Percentiles rank a stretch among this genome's conserved stretches.
Conservation (phyloP, 2,888 invertebrate species). For the Dicroscelio sp. region DNA sequence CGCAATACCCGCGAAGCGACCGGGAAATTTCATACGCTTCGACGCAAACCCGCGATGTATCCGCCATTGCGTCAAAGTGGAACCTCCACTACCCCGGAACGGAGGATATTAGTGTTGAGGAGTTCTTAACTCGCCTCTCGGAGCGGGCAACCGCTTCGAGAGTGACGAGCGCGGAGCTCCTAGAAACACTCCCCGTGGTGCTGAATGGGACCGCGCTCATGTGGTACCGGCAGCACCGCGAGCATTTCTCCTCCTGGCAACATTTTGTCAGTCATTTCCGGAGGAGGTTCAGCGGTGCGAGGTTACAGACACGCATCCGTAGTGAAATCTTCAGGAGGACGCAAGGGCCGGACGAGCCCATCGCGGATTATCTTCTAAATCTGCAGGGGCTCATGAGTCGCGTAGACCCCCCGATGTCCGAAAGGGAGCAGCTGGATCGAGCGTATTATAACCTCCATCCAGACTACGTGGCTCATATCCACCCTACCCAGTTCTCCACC, state of each 20-base stretch:
- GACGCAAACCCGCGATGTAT: no score
- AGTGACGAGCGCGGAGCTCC: no score
- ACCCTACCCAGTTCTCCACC: neutral
- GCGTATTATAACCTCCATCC: constrained; percentile 1
- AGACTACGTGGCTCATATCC: neutral
- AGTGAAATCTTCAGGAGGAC: neutral
- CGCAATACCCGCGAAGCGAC: no score
- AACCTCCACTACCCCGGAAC: no score
- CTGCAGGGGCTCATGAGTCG: constrained; percentile 4
- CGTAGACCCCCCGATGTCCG: neutral
- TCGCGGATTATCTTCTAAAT: neutral
- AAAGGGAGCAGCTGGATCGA: constrained; percentile 1
- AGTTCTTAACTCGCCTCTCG: no score
- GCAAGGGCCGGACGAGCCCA: constrained; percentile 5
- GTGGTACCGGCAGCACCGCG: neutral
- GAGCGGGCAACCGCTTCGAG: no score
- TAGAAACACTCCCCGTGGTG: no score
- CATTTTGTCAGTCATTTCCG: constrained; percentile 6
- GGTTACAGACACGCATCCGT: neutral
- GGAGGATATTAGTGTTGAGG: no score
- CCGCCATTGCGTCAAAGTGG: no score
- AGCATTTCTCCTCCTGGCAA: neutral
- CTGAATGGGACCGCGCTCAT: no score
- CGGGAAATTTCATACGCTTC: no score
- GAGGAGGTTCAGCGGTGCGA: neutral